Conservation (phyloP, 2,113 vertebrate genomes). For the Cyphomyrus plagiostoma region DNA sequence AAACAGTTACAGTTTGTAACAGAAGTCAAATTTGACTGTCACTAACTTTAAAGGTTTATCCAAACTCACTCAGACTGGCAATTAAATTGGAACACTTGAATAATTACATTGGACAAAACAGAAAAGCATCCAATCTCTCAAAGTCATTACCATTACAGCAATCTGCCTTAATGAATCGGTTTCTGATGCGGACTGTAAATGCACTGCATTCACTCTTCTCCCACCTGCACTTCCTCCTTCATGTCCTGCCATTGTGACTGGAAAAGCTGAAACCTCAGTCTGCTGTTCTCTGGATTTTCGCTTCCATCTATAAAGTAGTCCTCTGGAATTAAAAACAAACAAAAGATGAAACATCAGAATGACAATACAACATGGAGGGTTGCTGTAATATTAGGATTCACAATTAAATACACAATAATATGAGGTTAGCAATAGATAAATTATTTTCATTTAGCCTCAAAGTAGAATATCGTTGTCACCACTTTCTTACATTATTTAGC, state of each 20-base stretch:
- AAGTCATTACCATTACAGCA: not conserved
- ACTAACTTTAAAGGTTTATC: not conserved
- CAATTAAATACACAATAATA: not conserved
- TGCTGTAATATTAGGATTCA: not conserved
- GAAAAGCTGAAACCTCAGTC: slow-evolving; percentile 66
- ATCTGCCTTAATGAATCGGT: not conserved
- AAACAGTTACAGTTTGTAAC: not conserved
- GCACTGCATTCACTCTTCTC: not conserved
- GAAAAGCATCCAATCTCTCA: not conserved
- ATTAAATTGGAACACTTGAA: not conserved
- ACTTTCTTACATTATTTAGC: not conserved
- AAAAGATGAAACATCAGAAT: not conserved
- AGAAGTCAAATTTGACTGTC: not conserved
- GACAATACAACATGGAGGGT: not conserved
- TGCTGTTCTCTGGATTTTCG: slow-evolving; percentile 52
- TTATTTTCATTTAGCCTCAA: not conserved
- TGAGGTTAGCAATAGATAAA: not conserved
- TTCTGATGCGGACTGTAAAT: not conserved
- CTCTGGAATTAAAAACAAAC: slow-evolving; percentile 53
- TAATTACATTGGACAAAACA: not conserved
- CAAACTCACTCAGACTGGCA: not conserved
- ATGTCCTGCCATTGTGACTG: slow-evolving; percentile 75
- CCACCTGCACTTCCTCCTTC: slow-evolving; percentile 78
- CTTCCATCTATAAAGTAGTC: slow-evolving; percentile 57
- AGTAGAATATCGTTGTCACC: not conserved